phyloP scores from a whole-genome alignment of 2,888 invertebrate genomes.

The Eristalinus aeneus region DNA sequence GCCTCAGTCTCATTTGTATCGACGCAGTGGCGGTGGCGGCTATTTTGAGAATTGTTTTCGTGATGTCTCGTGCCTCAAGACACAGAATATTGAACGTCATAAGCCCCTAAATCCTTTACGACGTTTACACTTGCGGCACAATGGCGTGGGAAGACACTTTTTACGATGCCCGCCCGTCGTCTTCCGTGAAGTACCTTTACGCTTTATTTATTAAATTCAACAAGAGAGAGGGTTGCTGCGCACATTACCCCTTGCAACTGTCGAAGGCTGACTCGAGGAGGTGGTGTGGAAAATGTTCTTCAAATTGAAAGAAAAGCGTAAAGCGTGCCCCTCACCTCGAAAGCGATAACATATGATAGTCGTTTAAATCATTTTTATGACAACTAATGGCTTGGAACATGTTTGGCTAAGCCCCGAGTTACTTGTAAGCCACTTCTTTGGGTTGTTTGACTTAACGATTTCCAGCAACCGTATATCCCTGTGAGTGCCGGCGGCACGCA shows the following conservation, averaged over 20 bases:
- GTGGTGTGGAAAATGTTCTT: no score
- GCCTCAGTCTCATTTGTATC: conserved; percentile 11
- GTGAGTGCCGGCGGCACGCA: background rate
- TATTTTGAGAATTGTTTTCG: conserved; percentile 15
- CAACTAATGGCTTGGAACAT: conserved; percentile 32
- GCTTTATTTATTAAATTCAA: conserved; percentile 15
- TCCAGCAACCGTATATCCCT: background rate
- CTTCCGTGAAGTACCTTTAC: background rate
- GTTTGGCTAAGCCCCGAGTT: conserved; percentile 3
- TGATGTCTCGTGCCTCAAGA: background rate
- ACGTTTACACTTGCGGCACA: background rate
- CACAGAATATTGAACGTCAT: background rate
- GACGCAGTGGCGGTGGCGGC: conserved; percentile 10
- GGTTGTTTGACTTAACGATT: background rate
- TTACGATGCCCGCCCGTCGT: conserved; percentile 2
- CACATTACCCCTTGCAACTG: background rate
- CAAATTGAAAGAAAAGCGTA: background rate
- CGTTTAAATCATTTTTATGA: conserved; percentile 28
- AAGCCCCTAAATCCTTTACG: conserved; percentile 20
- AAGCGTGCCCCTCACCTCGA: background rate
- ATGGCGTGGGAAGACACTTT: background rate
- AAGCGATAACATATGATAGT: background rate
- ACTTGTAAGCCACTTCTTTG: background rate
- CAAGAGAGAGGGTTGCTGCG: background rate
- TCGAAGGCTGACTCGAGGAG: background rate